Conservation (phyloP, 2,113 vertebrate genomes). For the Lasiurus cinereus region DNA sequence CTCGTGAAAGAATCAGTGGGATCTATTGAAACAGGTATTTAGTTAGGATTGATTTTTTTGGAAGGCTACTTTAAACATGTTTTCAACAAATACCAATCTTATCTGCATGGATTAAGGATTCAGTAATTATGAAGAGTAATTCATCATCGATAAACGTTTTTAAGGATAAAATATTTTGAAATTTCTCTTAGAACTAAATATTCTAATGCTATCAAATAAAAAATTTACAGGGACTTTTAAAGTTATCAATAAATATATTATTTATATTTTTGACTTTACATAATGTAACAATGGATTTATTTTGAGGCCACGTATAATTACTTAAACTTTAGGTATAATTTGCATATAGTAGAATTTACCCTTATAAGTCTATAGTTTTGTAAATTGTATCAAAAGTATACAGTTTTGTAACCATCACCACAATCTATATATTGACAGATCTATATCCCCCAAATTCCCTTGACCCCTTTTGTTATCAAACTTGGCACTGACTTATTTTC, state of each 20-base stretch:
- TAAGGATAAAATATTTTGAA: not conserved
- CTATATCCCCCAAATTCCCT: not conserved
- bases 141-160: not conserved
- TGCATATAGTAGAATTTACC: not conserved
- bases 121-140: not conserved
- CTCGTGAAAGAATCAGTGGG: not conserved
- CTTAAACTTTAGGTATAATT: not conserved
- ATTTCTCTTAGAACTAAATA: conserved; percentile 5
- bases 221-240: not conserved
- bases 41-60: not conserved
- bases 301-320: not conserved
- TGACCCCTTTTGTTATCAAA: not conserved
- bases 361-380: not conserved
- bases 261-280: not conserved
- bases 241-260: not conserved
- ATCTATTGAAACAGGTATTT: not conserved
- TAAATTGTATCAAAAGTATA: not conserved
- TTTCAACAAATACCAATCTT: not conserved
- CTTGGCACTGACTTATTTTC: not conserved
- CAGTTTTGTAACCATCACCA: not conserved
- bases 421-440: not conserved
- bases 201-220: not conserved
- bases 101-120: not conserved
- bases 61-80: not conserved
- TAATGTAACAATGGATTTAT: not conserved